Evolutionary conservation across 1,140 invertebrate species (phyloP), one percentile per base, ranked within the genome.

Genomic region (Nautilus pompilius): DNA sequence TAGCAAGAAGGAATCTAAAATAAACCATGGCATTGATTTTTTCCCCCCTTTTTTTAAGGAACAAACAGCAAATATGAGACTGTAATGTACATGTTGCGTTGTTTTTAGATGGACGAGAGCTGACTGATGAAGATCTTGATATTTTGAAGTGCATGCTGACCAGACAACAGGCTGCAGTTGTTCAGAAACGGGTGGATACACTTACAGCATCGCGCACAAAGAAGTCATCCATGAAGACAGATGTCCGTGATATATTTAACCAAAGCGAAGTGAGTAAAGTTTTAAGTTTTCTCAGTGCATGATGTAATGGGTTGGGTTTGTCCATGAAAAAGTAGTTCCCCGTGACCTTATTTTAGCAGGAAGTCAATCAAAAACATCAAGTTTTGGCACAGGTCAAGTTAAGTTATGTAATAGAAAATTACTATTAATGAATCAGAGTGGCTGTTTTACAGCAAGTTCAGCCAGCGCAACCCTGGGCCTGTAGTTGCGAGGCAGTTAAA

Each of bases 171-270:
- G 73, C 71, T 2, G 74, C 74, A 3, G 78, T 75, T 5, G 75
- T 79, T 0, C 71, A 67, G 55, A 66, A 64, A 56, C 62, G 74
- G 0, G 69, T 80, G n/a, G 73, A 78, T 53, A 75, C 71, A 3
- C 70, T 81, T 0, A 79, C 64, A 56, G 70, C 75, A 10, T 80
- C 76, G 6, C 65, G 80, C 61, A 60, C 73, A 20, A 75, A 75
- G 59, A 72, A 72, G 51, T 58, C 63, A 32, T 41, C 66, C 3
- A 69, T 58, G 33, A 78, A 78, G 64, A 66, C 68, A 41, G 75
- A 81, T 65, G 75, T 81, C 15, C 63, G 71, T 45, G 75, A 77
- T 46, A 77, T 80, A 20, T 80, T 80, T 46, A 62, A 70, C 24
- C 34, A 65, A 4, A 66, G 22, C 32, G 5, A 20, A 49, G 5